These are phyloP conservation scores for Noctua fimbriata DNA, from an alignment of 2,888 invertebrate genomes.

Conservation along the genomic window DNA sequence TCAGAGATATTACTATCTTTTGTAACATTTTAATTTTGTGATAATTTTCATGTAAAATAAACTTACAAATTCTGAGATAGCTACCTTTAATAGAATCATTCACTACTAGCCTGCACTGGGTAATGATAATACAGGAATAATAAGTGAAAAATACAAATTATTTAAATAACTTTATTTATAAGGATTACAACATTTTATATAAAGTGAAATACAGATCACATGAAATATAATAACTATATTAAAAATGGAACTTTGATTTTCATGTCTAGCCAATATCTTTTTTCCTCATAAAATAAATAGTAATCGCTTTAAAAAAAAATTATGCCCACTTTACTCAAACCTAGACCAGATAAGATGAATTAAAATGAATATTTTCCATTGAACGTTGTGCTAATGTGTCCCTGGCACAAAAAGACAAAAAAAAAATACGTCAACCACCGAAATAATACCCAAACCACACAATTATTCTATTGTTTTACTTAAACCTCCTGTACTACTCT, in stretches of 20 bases:
- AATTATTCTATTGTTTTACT: not conserved
- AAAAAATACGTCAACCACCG: not conserved
- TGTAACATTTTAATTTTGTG: not conserved
- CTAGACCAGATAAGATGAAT: not conserved
- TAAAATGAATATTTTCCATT: not conserved
- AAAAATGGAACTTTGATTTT: constrained; percentile 48
- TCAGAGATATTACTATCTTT: constrained; percentile 21
- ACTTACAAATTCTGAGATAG: not conserved
- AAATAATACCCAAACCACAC: constrained; percentile 1
- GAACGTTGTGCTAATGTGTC: not conserved
- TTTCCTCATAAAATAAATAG: constrained; percentile 1
- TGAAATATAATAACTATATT: constrained; percentile 5
- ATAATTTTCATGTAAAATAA: constrained; percentile 20
- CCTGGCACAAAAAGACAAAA: not conserved
- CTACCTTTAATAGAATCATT: not conserved
- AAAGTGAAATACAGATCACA: constrained; percentile 39
- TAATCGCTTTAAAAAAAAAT: not conserved
- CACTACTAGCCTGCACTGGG: not conserved
- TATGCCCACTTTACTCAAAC: not conserved
- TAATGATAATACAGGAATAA: not conserved
- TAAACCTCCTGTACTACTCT: not conserved
- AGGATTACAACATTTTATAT: constrained; percentile 29
- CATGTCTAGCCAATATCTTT: constrained; percentile 47
- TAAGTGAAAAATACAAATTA: not conserved
- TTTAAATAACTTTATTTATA: constrained; percentile 46